Evolutionary conservation across 2,797 vertebrate genomes (phyloP), one percentile per base, ranked within the genome.

Genomic region (Sebastes cheni): DNA sequence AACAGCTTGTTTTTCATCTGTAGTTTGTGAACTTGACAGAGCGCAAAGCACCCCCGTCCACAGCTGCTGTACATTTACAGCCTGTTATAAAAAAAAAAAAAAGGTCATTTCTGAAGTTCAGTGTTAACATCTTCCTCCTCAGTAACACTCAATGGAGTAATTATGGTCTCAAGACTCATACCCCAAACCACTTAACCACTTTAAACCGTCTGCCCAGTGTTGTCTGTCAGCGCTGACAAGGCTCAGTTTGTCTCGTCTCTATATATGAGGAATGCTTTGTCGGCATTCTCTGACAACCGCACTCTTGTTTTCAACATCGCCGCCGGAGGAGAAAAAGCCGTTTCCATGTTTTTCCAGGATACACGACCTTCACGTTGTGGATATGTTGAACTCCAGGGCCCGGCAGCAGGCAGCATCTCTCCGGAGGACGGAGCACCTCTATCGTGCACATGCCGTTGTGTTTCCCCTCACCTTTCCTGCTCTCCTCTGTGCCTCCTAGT

Each of bases 121-220:
- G 34, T 54, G 68, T 72, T 30, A 59, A 42, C 72, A 16, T 84
- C 59, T 55, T 66, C 58, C 27, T 73, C 27, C 8, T 86, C 61
- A 32, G 20, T 83, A 77, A 81, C 66, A 30, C 65, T 80, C 67
- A 78, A 34, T 75, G 68, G 77, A 16, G 58, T 86, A 61, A 83
- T 88, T 80, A 72, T 84, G 69, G 77, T 87, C 77, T 77, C 50
- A 7, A 84, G 86, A 77, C 81, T 58, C 67, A 60, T 14, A 64
- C 27, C 75, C 75, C 42, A 56, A 71, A 86, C 82, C 85, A 81
- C 82, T 86, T 82, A 83, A 81, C 79, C 86, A 80, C 80, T 92
- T 78, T 62, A 66, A 75, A 81, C 77, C 32, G 73, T 81, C 87
- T 78, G 72, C 60, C 25, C 76, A 50, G 61, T 50, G 87, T 79